Evolutionary conservation across 2,888 invertebrate species (phyloP), one percentile per base, ranked within the genome.

Genomic region (Aporophyla nigra): DNA sequence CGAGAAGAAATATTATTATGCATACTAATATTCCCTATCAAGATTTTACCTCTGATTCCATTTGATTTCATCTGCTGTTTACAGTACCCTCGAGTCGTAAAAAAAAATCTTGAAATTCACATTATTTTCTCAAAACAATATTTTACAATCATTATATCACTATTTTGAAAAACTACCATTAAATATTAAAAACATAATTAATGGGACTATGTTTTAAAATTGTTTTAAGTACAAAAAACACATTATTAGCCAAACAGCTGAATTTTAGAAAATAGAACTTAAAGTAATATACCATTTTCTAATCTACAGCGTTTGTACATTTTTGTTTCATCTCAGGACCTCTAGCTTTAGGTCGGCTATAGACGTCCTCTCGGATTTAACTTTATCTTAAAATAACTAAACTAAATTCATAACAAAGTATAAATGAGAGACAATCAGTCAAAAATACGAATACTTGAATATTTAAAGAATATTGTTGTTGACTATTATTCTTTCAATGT

Each of bases 251-350:
- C 67, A 79, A 85, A 70, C 70, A 27, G 62, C 74, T 76, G 83
- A 87, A 82, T 78, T 76, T 77, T 81, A 81, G 75, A 87, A 78
- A 80, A 87, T 74, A 76, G 62, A 83, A 78, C 71, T 73, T 65
- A 76, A 10, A 27, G 3, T 14, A 63, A 12, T 43, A 68, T 70
- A 71, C 81, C 72, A 86, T 79, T 86, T 84, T 84, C 76, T 83
- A 82, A 86, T 76, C 80, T 87, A 86, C 82, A 84, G 74, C 80
- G 71, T 87, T 88, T 87, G 84, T 86, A 87, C 85, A 75, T 81
- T 81, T 69, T 79, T 80, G 71, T 80, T 74, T 68, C 21, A 63
- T 49, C 61, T 33, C 54, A 21, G 53, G 76, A 73, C 72, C 73
- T 70, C 65, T 19, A 76, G 66, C 43, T 69, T 74, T 78, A 83